Evolutionary conservation across 2,113 vertebrate genomes (phyloP), one percentile per base, ranked within the genome.

Genomic region (Tonatia bakeri): DNA sequence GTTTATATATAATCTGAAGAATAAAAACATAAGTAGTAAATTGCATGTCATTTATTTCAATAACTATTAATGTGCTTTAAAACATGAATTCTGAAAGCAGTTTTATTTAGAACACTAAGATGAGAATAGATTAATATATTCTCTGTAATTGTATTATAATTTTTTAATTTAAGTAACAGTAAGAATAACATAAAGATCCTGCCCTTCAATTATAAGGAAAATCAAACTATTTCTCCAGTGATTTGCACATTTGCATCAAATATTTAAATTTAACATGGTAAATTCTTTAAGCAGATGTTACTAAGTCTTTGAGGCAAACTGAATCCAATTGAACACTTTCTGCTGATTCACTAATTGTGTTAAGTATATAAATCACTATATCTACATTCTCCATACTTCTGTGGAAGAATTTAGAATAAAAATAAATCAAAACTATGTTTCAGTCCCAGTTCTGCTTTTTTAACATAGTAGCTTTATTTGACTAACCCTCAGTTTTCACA

Each of bases 231-330:
- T 69, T 77, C 80, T 77, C 24, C 19, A 65, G 4, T 52, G 50
- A 95, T 93, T 85, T 88, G 61, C n/a, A 4, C 79, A 69, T 95
- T 94, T 92, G 36, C 36, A 87, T 80, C 72, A 86, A 40, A 54
- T 61, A 95, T 96, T 88, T 90, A 89, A 85, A 95, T 95, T 70
- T 94, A 82, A 36, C 31, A 91, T 16, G 82, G 43, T 9, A 95
- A 91, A 83, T 91, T 73, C 76, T 87, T 59, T 87, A 91, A 93
- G 6, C n/a, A 47, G 43, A 92, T 79, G 5, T 92, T 36, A 90
- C 43, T 92, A 65, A 38, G 61, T 64, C 87, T 90, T 94, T 72
- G 40, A 79, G 24, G 52, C 40, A 96, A 95, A 82, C 45, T 64
- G 81, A 92, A 92, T 81, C 38, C 43, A 94, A 40, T 45, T 77